These are phyloP conservation scores for Oligia latruncula DNA, from an alignment of 2,888 invertebrate genomes.

Conservation along the genomic window DNA sequence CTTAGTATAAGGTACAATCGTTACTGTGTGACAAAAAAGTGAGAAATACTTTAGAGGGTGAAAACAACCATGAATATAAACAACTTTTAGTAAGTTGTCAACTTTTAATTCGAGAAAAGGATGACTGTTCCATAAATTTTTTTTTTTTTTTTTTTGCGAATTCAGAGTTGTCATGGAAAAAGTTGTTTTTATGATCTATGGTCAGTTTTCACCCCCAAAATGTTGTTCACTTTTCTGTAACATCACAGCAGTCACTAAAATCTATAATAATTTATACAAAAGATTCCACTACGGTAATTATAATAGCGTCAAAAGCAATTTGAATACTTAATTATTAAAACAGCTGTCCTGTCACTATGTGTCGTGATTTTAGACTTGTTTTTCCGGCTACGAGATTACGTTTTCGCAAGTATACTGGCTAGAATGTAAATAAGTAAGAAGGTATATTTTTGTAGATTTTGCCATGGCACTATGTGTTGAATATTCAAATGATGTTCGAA, in stretches of 20 bases:
- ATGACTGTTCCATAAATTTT: not conserved
- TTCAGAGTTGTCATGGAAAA: not conserved
- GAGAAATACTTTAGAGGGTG: not conserved
- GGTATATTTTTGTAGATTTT: not conserved
- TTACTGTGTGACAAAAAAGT: not conserved
- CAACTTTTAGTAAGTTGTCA: not conserved
- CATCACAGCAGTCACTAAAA: slow-evolving; percentile 3
- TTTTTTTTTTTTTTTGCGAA: not conserved
- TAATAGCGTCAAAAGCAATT: slow-evolving; percentile 21
- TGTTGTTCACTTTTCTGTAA: not conserved
- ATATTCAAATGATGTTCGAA: not conserved
- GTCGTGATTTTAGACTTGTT: slow-evolving; percentile 30
- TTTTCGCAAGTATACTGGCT: slow-evolving; percentile 11
- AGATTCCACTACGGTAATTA: slow-evolving; percentile 21
- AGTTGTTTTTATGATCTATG: not conserved
- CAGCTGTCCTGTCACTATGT: slow-evolving; percentile 16
- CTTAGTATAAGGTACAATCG: not conserved
- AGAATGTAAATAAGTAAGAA: slow-evolving; percentile 8
- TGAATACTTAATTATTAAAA: slow-evolving; percentile 30
- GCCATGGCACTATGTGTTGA: not conserved
- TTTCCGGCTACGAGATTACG: slow-evolving; percentile 16
- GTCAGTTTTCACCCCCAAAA: not conserved
- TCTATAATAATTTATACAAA: slow-evolving; percentile 24
- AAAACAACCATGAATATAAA: not conserved
- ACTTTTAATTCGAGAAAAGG: not conserved